Evolutionary conservation across 2,888 invertebrate species (phyloP).

Genomic region (Drosophila seclusa): DNA sequence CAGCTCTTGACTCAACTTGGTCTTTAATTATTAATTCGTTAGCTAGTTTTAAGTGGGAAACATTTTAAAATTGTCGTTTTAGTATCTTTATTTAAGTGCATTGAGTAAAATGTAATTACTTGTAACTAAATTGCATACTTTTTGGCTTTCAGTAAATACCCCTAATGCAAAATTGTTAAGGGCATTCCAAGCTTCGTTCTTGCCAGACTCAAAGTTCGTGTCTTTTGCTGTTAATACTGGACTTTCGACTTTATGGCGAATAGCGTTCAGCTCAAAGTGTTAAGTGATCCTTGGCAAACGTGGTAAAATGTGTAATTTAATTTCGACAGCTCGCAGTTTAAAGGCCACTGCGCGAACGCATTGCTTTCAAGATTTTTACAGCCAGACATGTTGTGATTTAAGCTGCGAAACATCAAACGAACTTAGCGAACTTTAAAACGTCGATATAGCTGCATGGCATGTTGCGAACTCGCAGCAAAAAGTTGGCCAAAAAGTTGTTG

Average conservation of each 20-base stretch:
- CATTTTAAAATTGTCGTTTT: not conserved
- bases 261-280: slow-evolving; percentile 46
- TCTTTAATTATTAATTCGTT: not conserved
- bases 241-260: slow-evolving; percentile 44
- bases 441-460: slow-evolving; percentile 44
- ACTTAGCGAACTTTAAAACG: slow-evolving; percentile 52
- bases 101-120: too few species aligned
- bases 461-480: slow-evolving; percentile 16
- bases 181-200: not conserved
- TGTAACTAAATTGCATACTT: not conserved
- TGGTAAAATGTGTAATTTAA: slow-evolving; percentile 76
- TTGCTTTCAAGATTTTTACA: slow-evolving; percentile 44
- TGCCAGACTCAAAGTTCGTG: not conserved
- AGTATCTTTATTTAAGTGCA: too few species aligned
- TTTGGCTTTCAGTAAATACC: not conserved
- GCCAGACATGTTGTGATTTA: slow-evolving; percentile 47
- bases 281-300: slow-evolving; percentile 65
- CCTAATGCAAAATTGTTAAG: not conserved
- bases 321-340: slow-evolving; percentile 46
- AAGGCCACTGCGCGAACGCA: slow-evolving; percentile 20
- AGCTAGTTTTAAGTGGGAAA: not conserved
- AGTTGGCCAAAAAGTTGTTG: slow-evolving; percentile 45
- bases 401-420: slow-evolving; percentile 25
- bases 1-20: not conserved
- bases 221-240: not conserved